Conservation (phyloP, 2,113 vertebrate genomes). For the Ailuropoda melanoleuca region DNA sequence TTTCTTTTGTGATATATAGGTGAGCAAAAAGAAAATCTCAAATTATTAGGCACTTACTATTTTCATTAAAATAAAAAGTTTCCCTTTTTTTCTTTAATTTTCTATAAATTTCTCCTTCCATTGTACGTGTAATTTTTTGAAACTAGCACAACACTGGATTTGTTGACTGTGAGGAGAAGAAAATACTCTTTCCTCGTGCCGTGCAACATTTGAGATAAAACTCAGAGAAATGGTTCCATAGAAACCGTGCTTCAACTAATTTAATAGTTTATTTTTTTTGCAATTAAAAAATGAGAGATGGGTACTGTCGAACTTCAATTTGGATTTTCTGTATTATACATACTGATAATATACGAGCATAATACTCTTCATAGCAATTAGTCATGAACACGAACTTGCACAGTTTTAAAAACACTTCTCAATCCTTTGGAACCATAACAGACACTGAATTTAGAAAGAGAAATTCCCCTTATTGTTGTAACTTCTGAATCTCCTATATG, state of each 20-base stretch:
- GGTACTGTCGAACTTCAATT: conserved; percentile 11
- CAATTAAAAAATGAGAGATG: conserved; percentile 29
- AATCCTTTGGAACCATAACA: background rate
- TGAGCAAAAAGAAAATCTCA: conserved; percentile 28
- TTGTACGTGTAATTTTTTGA: background rate
- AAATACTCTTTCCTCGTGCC: conserved; percentile 3
- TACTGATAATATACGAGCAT: conserved; percentile 15
- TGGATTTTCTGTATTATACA: conserved; percentile 12
- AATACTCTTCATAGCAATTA: conserved; percentile 34
- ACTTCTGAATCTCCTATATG: background rate
- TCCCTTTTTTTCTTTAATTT: background rate
- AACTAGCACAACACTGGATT: background rate
- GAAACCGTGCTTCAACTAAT: background rate
- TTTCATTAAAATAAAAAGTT: background rate
- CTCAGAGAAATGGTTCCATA: conserved; percentile 17
- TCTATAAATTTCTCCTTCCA: background rate
- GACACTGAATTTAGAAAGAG: conserved; percentile 27
- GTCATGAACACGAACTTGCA: background rate
- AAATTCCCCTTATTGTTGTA: conserved; percentile 40
- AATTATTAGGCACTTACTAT: background rate
- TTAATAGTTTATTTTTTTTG: background rate
- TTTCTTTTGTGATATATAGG: background rate
- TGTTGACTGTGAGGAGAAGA: background rate
- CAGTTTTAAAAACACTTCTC: conserved; percentile 2
- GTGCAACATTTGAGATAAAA: conserved; percentile 37